These are phyloP conservation scores for Rhynchonema sp. DNA, from an alignment of 2,888 invertebrate species.

Conservation along the genomic window DNA sequence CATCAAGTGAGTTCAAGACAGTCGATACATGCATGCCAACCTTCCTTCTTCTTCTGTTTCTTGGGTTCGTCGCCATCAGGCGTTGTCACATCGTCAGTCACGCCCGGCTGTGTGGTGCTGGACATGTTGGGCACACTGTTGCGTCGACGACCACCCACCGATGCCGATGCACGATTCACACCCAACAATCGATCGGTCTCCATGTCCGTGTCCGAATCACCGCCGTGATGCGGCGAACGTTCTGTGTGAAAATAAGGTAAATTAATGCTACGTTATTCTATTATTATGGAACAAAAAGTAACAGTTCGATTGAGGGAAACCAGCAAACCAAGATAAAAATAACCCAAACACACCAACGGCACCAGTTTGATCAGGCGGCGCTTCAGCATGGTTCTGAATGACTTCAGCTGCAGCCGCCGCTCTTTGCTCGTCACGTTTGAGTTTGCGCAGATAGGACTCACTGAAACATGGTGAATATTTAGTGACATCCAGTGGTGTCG, in stretches of 20 bases:
- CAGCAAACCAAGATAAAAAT: no score
- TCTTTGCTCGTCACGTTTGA: constrained; percentile 18
- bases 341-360: no score
- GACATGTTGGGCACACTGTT: neutral
- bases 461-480: no score
- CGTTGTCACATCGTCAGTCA: neutral
- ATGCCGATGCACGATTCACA: constrained; percentile 43
- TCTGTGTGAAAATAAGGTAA: no score
- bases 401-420: neutral
- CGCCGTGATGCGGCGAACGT: no score
- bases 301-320: no score
- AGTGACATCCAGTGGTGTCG: no score
- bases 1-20: no score
- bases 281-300: no score
- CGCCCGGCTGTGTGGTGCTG: neutral
- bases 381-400: no score
- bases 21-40: neutral
- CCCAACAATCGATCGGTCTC: constrained; percentile 89
- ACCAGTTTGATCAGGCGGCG: no score
- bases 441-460: constrained; percentile 21
- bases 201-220: constrained; percentile 69
- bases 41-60: constrained; percentile 4
- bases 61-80: neutral
- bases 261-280: no score
- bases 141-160: neutral